These are phyloP conservation scores for Drosophila jambulina DNA, from an alignment of 1,140 invertebrate species.

Conservation along the genomic window DNA sequence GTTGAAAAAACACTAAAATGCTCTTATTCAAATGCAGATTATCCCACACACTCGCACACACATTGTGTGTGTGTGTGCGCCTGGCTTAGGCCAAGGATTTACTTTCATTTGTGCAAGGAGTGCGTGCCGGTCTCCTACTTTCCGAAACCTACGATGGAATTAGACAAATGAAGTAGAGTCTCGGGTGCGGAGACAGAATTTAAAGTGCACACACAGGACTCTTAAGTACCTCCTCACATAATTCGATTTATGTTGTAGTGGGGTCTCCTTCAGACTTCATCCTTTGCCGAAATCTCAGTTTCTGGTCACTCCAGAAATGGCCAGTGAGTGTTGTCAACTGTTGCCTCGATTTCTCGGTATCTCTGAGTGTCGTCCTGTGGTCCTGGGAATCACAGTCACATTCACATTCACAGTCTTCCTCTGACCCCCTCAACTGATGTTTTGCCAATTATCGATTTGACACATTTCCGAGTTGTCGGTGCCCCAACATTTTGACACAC, in stretches of 20 bases:
- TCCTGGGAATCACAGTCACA: constrained; percentile 5
- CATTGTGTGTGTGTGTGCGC: constrained; percentile 22
- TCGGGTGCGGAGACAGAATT: constrained; percentile 62
- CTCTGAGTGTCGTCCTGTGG: constrained; percentile 29
- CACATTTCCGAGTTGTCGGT: constrained; percentile 63
- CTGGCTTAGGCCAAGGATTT: constrained; percentile 77
- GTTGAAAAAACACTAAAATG: constrained; percentile 82
- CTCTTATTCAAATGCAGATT: constrained; percentile 85
- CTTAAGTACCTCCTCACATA: constrained; percentile 78
- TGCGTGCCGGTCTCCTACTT: constrained; percentile 54
- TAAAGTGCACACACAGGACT: constrained; percentile 60
- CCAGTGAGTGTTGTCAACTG: constrained; percentile 39
- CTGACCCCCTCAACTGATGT: constrained; percentile 8
- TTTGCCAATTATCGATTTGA: constrained; percentile 82
- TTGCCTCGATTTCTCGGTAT: constrained; percentile 30
- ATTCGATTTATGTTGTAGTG: constrained; percentile 76
- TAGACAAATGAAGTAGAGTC: constrained; percentile 82
- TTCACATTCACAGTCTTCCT: not conserved
- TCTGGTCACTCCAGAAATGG: constrained; percentile 23
- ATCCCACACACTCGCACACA: constrained; percentile 56
- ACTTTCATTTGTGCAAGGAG: constrained; percentile 76
- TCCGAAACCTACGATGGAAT: constrained; percentile 66
- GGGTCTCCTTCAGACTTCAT: constrained; percentile 15
- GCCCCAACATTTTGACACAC: constrained; percentile 72
- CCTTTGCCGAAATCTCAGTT: constrained; percentile 11